These are phyloP conservation scores for Nycticryphes semicollaris DNA, from an alignment of 2,113 vertebrate genomes.

Conservation along the genomic window DNA sequence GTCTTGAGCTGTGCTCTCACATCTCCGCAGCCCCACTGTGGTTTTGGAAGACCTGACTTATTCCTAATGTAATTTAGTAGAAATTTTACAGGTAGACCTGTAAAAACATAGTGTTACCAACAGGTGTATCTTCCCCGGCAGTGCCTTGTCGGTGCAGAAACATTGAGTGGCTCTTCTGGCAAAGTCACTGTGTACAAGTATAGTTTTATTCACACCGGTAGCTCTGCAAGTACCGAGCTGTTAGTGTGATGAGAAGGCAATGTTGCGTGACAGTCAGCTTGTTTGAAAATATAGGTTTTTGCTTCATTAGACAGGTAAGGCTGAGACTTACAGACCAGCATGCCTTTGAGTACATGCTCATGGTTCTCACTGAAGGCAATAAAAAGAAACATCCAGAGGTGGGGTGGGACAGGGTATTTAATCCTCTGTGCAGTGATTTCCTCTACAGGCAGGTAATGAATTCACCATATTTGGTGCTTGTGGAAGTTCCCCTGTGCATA, in stretches of 20 bases:
- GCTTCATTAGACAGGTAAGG: not conserved
- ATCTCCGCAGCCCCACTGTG: not conserved
- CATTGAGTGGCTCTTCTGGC: not conserved
- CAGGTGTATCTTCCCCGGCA: not conserved
- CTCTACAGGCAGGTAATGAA: not conserved
- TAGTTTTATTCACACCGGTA: not conserved
- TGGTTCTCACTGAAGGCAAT: not conserved
- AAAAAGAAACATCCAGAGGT: not conserved
- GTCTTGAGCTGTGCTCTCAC: not conserved
- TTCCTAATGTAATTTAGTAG: not conserved
- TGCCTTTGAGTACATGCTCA: not conserved
- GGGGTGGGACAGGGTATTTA: not conserved
- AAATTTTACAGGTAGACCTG: not conserved
- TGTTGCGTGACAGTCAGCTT: not conserved
- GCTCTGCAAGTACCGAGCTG: not conserved
- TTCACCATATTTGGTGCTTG: fast-evolving
- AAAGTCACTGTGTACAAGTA: not conserved
- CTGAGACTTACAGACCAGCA: not conserved
- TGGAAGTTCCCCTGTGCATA: not conserved
- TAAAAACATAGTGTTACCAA: not conserved
- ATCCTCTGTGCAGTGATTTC: not conserved
- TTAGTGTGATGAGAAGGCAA: not conserved
- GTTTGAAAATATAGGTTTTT: not conserved
- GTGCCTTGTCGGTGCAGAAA: not conserved
- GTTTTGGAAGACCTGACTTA: not conserved